Evolutionary conservation across 2,113 vertebrate species (phyloP), one percentile per base, ranked within the genome.

Genomic region (Athene noctua): DNA sequence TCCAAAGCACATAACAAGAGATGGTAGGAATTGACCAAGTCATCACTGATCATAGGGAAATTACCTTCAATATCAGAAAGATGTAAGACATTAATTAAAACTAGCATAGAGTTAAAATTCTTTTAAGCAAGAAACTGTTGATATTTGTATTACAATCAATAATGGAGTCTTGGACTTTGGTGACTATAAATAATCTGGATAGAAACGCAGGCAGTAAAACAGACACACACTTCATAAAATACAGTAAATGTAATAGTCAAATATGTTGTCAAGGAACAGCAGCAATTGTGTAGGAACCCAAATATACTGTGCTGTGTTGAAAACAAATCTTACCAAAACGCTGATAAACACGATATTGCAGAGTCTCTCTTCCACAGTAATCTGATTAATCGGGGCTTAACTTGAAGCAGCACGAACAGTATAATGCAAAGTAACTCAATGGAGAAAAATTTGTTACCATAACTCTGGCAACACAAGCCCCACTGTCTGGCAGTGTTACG

Each of bases 11-110:
- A 99, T 7, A 99, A 95, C 92, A 99, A 97, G 91, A 99, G 99
- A 86, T 99, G 99, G 57, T 99, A 99, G 25, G 99, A 99, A 98
- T 99, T 99, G 96, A 99, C 99, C 97, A 99, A 97, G 95, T 99
- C 99, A 90, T 99, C 99, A 36, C 99, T 99, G 96, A 99, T 99
- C 99, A 99, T 99, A 12, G 99, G 99, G 94, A 99, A 99, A 98
- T 99, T 99, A 72, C 99, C 99, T 99, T 84, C 6, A 88, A 74
- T 29, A 91, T 89, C 66, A 87, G 29, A 92, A 96, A 92, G 15
- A 92, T 1, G 25, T 5, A 86, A 14, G 22, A 36, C 12, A 59
- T 90, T 80, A 95, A 73, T 83, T 61, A 90, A 65, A 79, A 95
- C 80, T 16, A 82, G 51, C 66, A 63, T 13, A 11, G 40, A 42